A percentile compares a stretch with the other conserved stretches of the same genome.
Conservation (phyloP, 2,113 vertebrate species). For the Lycaon pictus region DNA sequence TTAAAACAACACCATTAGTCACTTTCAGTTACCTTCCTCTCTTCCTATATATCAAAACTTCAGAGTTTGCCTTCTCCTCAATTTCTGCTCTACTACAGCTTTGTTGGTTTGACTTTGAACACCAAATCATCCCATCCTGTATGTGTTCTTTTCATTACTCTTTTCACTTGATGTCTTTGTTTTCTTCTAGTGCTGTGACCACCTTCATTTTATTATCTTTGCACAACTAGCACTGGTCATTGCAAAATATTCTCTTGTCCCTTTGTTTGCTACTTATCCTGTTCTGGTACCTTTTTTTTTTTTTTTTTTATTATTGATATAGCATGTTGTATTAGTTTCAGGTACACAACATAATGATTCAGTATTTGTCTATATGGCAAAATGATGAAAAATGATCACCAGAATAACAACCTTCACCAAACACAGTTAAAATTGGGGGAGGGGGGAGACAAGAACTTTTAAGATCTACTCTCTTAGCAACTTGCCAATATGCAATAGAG, state of each 20-base stretch:
- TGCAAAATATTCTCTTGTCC: not conserved
- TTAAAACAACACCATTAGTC: constrained; percentile 60
- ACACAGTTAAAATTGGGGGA: not conserved
- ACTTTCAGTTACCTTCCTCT: constrained; percentile 42
- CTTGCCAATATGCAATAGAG: not conserved
- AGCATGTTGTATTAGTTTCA: not conserved
- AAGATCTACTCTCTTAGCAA: not conserved
- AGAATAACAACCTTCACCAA: not conserved
- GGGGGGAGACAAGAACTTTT: not conserved
- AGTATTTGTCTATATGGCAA: not conserved
- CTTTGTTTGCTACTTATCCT: not conserved
- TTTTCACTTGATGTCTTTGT: not conserved
- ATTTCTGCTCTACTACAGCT: not conserved
- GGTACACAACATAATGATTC: not conserved
- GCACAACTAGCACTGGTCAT: not conserved
- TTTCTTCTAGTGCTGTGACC: not conserved
- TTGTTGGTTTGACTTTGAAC: constrained; percentile 26
- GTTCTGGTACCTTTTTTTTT: not conserved
- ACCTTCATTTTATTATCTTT: not conserved
- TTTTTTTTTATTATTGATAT: not conserved
- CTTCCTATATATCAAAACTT: constrained; percentile 35
- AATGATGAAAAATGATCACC: not conserved
- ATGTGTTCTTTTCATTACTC: not conserved
- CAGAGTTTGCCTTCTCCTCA: constrained; percentile 10
- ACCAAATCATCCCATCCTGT: not conserved